Conservation (phyloP, 1,140 invertebrate species). For the Coenobita brevimanus region DNA sequence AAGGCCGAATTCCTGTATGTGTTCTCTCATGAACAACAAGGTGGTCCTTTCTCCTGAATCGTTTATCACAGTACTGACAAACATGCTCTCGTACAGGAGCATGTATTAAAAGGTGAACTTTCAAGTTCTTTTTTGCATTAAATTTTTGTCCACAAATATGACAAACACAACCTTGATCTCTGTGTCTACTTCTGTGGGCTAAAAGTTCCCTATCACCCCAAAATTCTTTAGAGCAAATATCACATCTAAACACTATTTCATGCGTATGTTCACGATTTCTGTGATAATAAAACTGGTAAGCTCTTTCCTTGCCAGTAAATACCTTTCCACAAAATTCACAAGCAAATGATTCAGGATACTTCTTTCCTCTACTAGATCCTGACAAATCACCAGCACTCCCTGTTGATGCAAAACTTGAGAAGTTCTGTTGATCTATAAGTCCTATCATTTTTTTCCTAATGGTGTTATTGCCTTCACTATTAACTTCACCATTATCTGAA, state of each 20-base stretch:
- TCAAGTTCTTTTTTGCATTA: slow-evolving; percentile 42
- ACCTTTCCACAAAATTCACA: slow-evolving; percentile 57
- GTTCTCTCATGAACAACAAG: slow-evolving; percentile 50
- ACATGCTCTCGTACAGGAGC: slow-evolving; percentile 29
- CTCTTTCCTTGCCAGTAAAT: slow-evolving; percentile 47
- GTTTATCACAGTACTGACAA: slow-evolving; percentile 44
- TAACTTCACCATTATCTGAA: not conserved
- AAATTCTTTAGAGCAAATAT: slow-evolving; percentile 51
- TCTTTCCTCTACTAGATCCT: not conserved
- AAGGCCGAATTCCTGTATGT: slow-evolving; percentile 47
- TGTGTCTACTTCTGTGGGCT: slow-evolving; percentile 35
- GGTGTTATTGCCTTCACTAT: slow-evolving; percentile 18
- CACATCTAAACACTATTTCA: slow-evolving; percentile 42
- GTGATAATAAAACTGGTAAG: slow-evolving; percentile 57
- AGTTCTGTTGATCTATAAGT: not conserved
- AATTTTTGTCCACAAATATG: slow-evolving; percentile 56
- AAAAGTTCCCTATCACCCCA: slow-evolving; percentile 50
- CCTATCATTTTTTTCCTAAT: slow-evolving; percentile 14
- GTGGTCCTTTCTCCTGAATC: slow-evolving; percentile 52
- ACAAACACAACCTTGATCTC: slow-evolving; percentile 45
- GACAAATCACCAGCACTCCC: too few relatives aligned
- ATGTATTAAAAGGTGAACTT: slow-evolving; percentile 37
- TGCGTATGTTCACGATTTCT: slow-evolving; percentile 59
- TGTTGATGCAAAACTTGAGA: not conserved
- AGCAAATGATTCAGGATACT: slow-evolving; percentile 50